Percentiles rank a stretch among this genome's conserved stretches.
Conservation (phyloP, 1,140 invertebrate genomes). For the Whitmania pigra region DNA sequence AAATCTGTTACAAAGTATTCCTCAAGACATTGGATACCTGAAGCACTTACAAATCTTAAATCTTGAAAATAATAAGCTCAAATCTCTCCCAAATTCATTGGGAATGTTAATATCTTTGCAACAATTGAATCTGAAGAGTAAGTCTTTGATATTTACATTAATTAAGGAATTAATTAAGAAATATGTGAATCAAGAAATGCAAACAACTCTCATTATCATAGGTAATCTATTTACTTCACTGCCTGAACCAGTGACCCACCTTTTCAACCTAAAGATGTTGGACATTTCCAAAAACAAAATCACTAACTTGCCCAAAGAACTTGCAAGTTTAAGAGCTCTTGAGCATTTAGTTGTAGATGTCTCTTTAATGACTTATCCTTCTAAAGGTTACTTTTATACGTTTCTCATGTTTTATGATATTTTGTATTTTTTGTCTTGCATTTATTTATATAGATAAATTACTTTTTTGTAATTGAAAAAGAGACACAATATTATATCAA, state of each 20-base stretch:
- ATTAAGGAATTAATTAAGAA: too few relatives aligned
- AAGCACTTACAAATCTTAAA: slow-evolving; percentile 53
- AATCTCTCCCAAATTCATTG: slow-evolving; percentile 51
- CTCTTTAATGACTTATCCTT: slow-evolving; percentile 52
- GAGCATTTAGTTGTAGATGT: slow-evolving; percentile 49
- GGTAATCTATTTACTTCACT: slow-evolving; percentile 37
- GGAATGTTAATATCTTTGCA: slow-evolving; percentile 48
- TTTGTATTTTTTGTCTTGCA: too few relatives aligned
- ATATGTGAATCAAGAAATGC: too few relatives aligned
- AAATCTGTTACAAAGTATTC: slow-evolving; percentile 57
- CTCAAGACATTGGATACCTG: slow-evolving; percentile 53
- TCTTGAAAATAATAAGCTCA: slow-evolving; percentile 57
- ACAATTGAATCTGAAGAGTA: slow-evolving; percentile 36
- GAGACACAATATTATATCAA: too few relatives aligned
- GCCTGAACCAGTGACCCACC: slow-evolving; percentile 31
- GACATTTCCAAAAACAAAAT: slow-evolving; percentile 33
- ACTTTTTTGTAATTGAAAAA: too few relatives aligned
- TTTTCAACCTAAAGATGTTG: slow-evolving; percentile 30
- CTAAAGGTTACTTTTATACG: slow-evolving; percentile 33
- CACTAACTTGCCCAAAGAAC: slow-evolving; percentile 27
- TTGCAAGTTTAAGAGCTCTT: slow-evolving; percentile 32
- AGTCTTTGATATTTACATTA: background rate
- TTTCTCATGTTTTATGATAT: too few relatives aligned
- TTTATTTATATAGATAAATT: too few relatives aligned
- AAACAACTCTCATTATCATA: slow-evolving; percentile 16